Evolutionary conservation across 2,888 invertebrate species (phyloP).

Genomic region (Watsonalla binaria): DNA sequence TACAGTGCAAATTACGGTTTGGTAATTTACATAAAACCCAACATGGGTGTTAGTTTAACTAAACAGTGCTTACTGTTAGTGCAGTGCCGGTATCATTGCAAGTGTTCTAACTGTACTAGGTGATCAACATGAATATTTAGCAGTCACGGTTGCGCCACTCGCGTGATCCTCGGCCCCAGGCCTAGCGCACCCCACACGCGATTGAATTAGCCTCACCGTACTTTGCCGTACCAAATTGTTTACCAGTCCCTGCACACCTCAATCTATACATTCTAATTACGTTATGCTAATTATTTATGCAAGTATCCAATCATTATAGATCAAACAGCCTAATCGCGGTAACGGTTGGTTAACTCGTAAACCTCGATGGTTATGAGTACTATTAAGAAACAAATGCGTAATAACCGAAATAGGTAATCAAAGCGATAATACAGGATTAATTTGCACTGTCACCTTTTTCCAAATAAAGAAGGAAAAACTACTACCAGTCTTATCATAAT

Average conservation of each 20-base stretch:
- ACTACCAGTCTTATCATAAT: no score
- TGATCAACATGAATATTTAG: constrained; percentile 20
- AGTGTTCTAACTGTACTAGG: background rate
- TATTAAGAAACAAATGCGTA: no score
- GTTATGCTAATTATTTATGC: background rate
- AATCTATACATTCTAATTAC: background rate
- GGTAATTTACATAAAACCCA: background rate
- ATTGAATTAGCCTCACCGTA: constrained; percentile 22
- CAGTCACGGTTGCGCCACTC: constrained; percentile 27
- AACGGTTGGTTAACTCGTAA: no score
- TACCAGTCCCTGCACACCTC: constrained; percentile 9
- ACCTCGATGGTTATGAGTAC: no score
- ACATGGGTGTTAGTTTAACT: background rate
- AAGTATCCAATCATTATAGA: no score
- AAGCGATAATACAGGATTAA: no score
- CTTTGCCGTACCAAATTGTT: constrained; percentile 22
- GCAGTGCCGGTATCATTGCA: background rate
- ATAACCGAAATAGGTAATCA: no score
- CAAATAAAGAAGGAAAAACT: no score
- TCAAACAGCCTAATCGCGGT: no score
- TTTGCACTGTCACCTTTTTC: no score
- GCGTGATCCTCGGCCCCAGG: constrained; percentile 50
- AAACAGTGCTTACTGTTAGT: background rate
- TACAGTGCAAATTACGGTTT: background rate
- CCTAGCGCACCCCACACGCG: constrained; percentile 37